Evolutionary conservation across 2,113 vertebrate genomes (phyloP), one percentile per base, ranked within the genome.

Genomic region (Cyprinus carpio): DNA sequence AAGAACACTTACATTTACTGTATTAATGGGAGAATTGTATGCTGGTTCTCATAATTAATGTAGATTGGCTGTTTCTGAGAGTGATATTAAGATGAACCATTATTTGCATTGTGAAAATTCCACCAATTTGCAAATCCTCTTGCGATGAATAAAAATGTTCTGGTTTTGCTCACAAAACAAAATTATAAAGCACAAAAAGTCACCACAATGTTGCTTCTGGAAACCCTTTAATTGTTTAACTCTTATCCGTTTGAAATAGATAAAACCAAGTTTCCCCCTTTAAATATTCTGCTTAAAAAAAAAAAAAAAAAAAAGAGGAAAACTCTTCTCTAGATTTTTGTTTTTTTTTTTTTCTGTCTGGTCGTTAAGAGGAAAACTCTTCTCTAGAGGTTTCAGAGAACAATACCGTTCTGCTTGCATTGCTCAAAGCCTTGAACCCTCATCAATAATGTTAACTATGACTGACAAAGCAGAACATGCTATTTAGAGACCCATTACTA

Each of bases 391-490:
- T 83, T 87, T 91, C 86, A 83, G 87, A 92, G 93, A 93, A 93
- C 31, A 83, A 85, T 34, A 43, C 43, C 25, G n/a, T 34, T 7
- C 75, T 90, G 90, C 92, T 92, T 89, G 86, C 91, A 93, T 92
- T 91, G 91, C 91, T 92, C 90, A 85, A 88, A 87, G 37, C 90
- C 82, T 90, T 91, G 87, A 88, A 87, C 43, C 90, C 82, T 90
- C 92, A 93, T 94, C 92, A 90, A 90, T 89, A 89, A 91, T 90
- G 94, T 93, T 94, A 94, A 93, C 92, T 93, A 93, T 94, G 93
- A 94, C 92, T 94, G 95, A 94, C 94, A 95, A 94, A 95, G 93
- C 92, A 94, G 91, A 93, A 94, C 93, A 94, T 94, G 92, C 92
- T 93, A 93, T 94, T 94, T 93, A 93, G 91, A 93, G 93, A 92